Base-by-base conservation (phyloP, 2,888 invertebrate species). In the Seira musarum region DNA sequence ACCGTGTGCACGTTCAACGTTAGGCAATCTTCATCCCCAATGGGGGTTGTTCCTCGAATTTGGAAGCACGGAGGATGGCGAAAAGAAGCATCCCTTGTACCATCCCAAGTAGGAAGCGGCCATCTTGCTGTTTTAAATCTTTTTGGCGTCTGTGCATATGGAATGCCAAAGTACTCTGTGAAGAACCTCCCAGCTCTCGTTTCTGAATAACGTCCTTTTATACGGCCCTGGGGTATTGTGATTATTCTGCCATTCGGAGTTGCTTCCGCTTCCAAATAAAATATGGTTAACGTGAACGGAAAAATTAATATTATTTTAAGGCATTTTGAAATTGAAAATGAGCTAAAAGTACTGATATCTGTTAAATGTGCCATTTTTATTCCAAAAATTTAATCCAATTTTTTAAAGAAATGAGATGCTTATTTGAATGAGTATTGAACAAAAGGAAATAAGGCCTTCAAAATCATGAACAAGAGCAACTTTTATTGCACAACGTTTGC, bases 101-200 rank as follows among this genome's bases (percentile, higher is more conserved):
- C 67, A 0, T 72, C 70, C 81, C 81, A 81, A n/a, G 17, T 61
- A 64, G 67, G 61, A n/a, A 67, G 60, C 13, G 81, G 81, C 74
- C 66, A 74, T 21, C 71, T 21, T 2, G 69, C 22, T 6, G 81
- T 75, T 53, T 83, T 53, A 40, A 82, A 85, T 25, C 85, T 57
- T 19, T 76, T 73, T 17, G 82, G 74, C 15, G 80, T 68, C 19
- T 61, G 46, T 3, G 66, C 81, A 40, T 82, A 83, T 8, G 81
- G 81, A 8, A 83, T 82, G 2, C 83, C 83, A 1, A 60, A 68
- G 40, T 80, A 83, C 35, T 83, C 72, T 21, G 67, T 64, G 53
- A 80, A 83, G 19, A 73, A 57, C 3, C 70, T 46, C 13, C 81
- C 81, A 10, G 46, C 25, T 46, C 81, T 60, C 13, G 81, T 69